These are phyloP conservation scores for Stenurella melanura DNA, from an alignment of 2,888 invertebrate species.

Conservation along the genomic window DNA sequence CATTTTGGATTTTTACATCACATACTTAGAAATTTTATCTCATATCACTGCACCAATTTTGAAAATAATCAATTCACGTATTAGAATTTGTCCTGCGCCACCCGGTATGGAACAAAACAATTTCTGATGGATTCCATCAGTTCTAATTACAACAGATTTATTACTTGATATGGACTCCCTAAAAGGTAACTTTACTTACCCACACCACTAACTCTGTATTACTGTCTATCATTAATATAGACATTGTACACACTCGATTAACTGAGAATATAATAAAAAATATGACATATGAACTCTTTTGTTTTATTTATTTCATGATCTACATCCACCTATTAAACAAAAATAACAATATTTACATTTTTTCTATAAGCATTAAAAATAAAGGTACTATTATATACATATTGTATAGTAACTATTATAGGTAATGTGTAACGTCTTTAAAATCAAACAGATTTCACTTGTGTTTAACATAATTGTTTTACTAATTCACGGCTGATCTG, in stretches of 20 bases:
- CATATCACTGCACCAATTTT: no score
- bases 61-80: no score
- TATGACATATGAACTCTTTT: neutral
- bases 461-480: neutral
- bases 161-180: no score
- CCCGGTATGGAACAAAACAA: no score
- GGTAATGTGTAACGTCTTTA: conserved; percentile 29
- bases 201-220: neutral
- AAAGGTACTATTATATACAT: conserved; percentile 48
- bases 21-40: no score
- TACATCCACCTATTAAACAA: conserved; percentile 57
- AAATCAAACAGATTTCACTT: neutral
- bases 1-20: no score
- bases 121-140: no score
- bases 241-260: neutral
- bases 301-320: conserved; percentile 42
- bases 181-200: conserved; percentile 11
- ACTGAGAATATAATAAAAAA: conserved; percentile 7
- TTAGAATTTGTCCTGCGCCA: no score
- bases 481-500: conserved; percentile 64
- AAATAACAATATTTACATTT: conserved; percentile 55
- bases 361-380: conserved; percentile 51
- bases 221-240: neutral
- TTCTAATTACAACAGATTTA: no score
- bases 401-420: conserved; percentile 32